Percentiles rank a stretch among this genome's conserved stretches.
phyloP scores from a whole-genome alignment of 2,888 invertebrate genomes.

The Hylaea fasciaria region DNA sequence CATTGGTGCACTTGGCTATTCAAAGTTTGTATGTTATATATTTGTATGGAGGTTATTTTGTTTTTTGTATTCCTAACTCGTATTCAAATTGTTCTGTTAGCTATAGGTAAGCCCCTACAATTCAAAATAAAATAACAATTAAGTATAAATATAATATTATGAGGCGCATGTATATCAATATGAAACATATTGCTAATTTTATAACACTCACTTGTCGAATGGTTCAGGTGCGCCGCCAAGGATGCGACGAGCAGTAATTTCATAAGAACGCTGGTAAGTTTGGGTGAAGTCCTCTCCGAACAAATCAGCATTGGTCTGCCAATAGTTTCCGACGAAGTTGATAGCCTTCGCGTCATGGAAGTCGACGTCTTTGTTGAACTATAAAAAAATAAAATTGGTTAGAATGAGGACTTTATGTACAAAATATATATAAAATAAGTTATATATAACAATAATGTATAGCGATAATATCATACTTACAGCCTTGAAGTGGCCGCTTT shows the following conservation, averaged over 20 bases:
- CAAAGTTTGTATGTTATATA: no score
- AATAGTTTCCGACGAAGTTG: conserved; percentile 82
- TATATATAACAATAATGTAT: background rate
- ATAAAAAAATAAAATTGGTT: conserved; percentile 32
- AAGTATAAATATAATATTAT: no score
- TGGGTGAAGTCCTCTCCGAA: conserved; percentile 60
- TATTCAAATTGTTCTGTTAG: no score
- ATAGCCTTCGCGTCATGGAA: conserved; percentile 73
- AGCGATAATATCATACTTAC: conserved; percentile 55
- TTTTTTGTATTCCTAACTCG: no score
- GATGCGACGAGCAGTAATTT: conserved; percentile 81
- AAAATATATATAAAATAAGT: no score
- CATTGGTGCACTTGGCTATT: no score
- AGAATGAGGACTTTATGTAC: background rate
- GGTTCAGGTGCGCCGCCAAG: conserved; percentile 62
- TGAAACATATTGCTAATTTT: background rate
- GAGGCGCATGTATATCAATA: background rate
- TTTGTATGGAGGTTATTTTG: no score
- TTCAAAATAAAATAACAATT: no score
- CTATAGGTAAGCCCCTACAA: no score
- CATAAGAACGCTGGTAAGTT: conserved; percentile 81
- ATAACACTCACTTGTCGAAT: conserved; percentile 57
- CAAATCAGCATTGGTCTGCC: conserved; percentile 84
- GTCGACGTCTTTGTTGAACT: conserved; percentile 69
- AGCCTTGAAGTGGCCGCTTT: conserved; percentile 86